phyloP scores from a whole-genome alignment of 92 coral and sea anemone genomes.

The Hydrozoanthus gracilis region DNA sequence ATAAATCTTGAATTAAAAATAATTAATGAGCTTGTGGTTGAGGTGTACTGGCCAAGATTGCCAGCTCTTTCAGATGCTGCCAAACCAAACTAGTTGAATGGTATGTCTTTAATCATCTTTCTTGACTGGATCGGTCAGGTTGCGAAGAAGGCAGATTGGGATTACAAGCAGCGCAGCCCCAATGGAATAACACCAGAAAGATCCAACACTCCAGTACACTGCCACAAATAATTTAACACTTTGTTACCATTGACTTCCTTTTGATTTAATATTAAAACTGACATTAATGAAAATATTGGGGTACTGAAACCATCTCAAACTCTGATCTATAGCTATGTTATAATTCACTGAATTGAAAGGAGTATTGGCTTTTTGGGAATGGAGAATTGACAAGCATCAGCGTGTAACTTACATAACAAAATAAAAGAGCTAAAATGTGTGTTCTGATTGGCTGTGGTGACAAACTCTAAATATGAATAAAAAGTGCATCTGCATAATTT shows the following conservation, averaged over 20 bases:
- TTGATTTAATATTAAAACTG: neutral
- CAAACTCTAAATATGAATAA: no score
- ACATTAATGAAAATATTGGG: neutral
- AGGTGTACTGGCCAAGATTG: no score
- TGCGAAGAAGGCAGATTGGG: constrained; percentile 76
- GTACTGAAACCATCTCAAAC: neutral
- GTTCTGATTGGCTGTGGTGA: no score
- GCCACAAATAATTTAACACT: neutral
- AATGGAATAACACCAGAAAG: constrained; percentile 90
- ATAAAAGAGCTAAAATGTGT: no score
- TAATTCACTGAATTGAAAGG: no score
- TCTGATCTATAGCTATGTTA: neutral
- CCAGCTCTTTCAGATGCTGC: no score
- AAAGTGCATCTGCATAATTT: no score
- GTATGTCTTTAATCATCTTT: constrained; percentile 8
- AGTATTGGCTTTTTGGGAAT: no score
- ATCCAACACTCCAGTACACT: constrained; percentile 97
- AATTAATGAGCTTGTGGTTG: no score
- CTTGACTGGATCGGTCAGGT: neutral
- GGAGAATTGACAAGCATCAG: no score
- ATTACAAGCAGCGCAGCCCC: constrained; percentile 87
- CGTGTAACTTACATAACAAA: no score
- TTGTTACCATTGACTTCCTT: neutral
- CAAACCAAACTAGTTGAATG: neutral
- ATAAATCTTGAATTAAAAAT: no score